phyloP scores from a whole-genome alignment of 1,140 invertebrate species.

The Hermatobates lingyangjiaoensis region DNA sequence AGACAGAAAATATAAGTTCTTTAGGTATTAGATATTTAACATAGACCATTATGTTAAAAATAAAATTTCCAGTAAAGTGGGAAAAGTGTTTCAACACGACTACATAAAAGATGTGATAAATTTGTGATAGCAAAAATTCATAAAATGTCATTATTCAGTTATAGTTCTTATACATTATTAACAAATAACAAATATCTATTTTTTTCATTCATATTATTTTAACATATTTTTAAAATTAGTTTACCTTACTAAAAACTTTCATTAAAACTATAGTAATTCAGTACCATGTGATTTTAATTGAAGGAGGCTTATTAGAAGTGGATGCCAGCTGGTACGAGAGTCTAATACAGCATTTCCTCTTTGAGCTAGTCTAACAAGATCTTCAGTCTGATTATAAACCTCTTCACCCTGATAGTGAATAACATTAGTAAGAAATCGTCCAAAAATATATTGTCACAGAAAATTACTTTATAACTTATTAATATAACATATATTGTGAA shows the following conservation, averaged over 20 bases:
- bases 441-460: too few relatives aligned
- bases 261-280: not conserved
- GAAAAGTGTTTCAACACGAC: not conserved
- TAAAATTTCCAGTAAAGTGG: too few relatives aligned
- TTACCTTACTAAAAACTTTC: too few relatives aligned
- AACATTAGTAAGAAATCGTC: too few relatives aligned
- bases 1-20: too few relatives aligned
- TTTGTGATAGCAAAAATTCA: not conserved
- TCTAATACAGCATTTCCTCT: conserved; percentile 17
- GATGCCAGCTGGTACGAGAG: conserved; percentile 19
- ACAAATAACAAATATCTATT: not conserved
- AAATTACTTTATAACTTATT: too few relatives aligned
- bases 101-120: not conserved
- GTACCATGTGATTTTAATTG: conserved; percentile 18
- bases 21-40: too few relatives aligned
- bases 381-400: conserved; percentile 17
- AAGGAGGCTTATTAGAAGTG: conserved; percentile 18
- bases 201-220: not conserved
- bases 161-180: not conserved
- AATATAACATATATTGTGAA: too few relatives aligned
- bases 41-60: too few relatives aligned
- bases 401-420: conserved; percentile 11
- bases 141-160: not conserved
- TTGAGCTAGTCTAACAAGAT: conserved; percentile 17
- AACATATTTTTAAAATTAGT: not conserved